These are phyloP conservation scores for Oxycera nigricornis DNA, from an alignment of 2,888 invertebrate genomes.

Conservation along the genomic window DNA sequence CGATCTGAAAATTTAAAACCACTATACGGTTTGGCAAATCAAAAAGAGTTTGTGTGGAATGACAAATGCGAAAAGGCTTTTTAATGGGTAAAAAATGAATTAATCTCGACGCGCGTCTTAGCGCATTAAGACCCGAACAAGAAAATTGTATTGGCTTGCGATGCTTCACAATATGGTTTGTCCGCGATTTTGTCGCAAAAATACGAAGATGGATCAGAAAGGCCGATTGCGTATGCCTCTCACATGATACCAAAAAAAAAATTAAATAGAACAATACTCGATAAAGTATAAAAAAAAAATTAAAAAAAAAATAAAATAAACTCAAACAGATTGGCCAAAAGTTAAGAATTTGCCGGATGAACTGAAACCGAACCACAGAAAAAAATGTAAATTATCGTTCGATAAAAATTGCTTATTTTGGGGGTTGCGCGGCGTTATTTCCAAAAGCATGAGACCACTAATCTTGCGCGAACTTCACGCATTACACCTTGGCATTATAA, in stretches of 20 bases:
- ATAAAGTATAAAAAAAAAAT: constrained; percentile 16
- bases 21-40: too few species aligned
- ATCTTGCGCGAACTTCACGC: constrained; percentile 38
- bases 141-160: too few species aligned
- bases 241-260: constrained; percentile 3
- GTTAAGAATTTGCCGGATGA: neutral
- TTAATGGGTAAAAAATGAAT: too few species aligned
- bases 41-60: too few species aligned
- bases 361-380: neutral
- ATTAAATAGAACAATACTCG: constrained; percentile 24
- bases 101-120: too few species aligned
- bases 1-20: too few species aligned
- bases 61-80: too few species aligned
- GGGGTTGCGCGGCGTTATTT: constrained; percentile 40
- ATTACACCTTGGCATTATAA: constrained; percentile 30
- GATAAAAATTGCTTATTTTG: constrained; percentile 16
- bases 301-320: neutral
- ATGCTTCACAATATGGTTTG: too few species aligned
- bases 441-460: constrained; percentile 18
- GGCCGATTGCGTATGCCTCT: constrained; percentile 42
- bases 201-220: constrained; percentile 7
- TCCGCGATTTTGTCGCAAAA: too few species aligned
- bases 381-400: constrained; percentile 47
- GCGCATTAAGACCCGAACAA: too few species aligned
- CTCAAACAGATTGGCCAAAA: neutral